A percentile compares a stretch with the other conserved stretches of the same genome.
These are phyloP conservation scores for Neria commutata DNA, from an alignment of 2,888 invertebrate species.

Conservation along the genomic window DNA sequence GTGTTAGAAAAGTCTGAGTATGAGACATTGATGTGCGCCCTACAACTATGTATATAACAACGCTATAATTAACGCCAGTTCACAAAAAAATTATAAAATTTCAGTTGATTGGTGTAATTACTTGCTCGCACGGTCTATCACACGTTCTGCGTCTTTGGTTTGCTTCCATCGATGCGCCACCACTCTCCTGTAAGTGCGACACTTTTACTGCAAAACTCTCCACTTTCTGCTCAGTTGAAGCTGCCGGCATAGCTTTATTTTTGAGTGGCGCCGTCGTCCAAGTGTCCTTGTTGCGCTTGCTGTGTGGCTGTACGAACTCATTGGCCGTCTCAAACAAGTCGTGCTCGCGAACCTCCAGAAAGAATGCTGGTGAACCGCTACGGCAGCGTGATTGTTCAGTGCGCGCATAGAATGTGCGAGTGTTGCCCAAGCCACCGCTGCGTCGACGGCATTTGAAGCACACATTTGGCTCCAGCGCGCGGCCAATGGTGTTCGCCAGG, in stretches of 20 bases:
- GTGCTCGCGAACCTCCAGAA: conserved; percentile 32
- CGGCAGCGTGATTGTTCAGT: conserved; percentile 40
- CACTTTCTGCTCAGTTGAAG: not conserved
- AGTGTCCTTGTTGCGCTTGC: conserved; percentile 14
- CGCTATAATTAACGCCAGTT: too few species aligned
- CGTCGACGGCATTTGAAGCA: conserved; percentile 54
- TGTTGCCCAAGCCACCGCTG: conserved; percentile 38
- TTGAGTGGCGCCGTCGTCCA: conserved; percentile 4
- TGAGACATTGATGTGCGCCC: too few species aligned
- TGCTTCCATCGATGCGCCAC: conserved; percentile 22
- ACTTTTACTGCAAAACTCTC: not conserved
- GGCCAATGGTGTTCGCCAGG: conserved; percentile 58
- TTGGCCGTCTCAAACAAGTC: conserved; percentile 33
- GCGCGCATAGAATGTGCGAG: conserved; percentile 40
- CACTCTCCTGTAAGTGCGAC: not conserved
- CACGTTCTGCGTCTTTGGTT: conserved; percentile 51
- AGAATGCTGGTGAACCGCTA: conserved; percentile 43
- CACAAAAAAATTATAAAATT: not conserved
- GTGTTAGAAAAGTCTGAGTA: too few species aligned
- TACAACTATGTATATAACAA: too few species aligned
- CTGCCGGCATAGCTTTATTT: conserved; percentile 15
- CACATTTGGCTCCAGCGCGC: conserved; percentile 50
- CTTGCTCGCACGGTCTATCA: conserved; percentile 50
- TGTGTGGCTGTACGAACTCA: conserved; percentile 14
- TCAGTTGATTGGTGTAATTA: not conserved